phyloP scores from a whole-genome alignment of 2,797 vertebrate genomes.

The Enteromius paludinosus region DNA sequence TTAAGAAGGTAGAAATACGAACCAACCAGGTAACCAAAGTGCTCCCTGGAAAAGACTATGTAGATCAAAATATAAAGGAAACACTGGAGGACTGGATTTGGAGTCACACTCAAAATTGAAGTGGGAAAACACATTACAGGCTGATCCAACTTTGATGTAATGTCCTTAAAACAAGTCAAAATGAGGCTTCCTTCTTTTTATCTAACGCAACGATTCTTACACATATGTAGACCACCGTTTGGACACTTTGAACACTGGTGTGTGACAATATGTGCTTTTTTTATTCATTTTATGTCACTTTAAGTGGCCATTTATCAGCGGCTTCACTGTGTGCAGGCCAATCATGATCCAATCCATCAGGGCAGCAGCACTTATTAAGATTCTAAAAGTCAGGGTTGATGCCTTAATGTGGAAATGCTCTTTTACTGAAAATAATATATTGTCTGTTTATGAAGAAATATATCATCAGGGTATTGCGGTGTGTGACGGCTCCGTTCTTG shows the following conservation, averaged over 20 bases:
- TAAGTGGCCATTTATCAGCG: conserved; percentile 43
- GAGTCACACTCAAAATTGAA: too few relatives aligned
- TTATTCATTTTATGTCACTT: conserved; percentile 28
- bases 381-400: conserved; percentile 30
- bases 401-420: conserved; percentile 33
- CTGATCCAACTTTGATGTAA: too few relatives aligned
- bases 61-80: too few relatives aligned
- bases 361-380: conserved; percentile 40
- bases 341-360: conserved; percentile 43
- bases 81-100: too few relatives aligned
- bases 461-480: conserved; percentile 1
- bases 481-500: not conserved
- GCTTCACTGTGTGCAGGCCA: conserved; percentile 21
- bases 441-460: conserved; percentile 42
- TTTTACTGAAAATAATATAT: conserved; percentile 42
- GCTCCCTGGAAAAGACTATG: too few relatives aligned
- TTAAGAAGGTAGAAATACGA: too few relatives aligned
- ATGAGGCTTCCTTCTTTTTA: not conserved
- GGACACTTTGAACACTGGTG: not conserved
- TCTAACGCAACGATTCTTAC: not conserved
- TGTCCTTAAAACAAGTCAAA: too few relatives aligned
- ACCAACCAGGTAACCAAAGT: too few relatives aligned
- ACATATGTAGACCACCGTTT: not conserved
- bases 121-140: too few relatives aligned
- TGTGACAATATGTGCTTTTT: conserved; percentile 21